phyloP scores from a whole-genome alignment of 37 sponge, comb jelly and placozoan genomes.

The Ephydatia muelleri region DNA sequence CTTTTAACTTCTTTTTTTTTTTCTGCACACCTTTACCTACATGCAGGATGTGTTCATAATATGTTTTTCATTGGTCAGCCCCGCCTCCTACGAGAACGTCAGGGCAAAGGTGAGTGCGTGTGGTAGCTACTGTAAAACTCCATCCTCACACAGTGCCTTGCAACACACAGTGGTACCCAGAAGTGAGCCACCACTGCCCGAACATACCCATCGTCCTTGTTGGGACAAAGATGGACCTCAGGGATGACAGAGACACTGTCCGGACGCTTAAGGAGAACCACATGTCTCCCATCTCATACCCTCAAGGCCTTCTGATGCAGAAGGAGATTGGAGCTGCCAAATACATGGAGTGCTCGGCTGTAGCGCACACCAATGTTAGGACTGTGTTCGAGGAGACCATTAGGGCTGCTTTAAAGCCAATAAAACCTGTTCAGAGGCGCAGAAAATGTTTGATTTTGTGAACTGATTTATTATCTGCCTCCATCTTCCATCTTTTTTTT shows the following conservation, averaged over 20 bases:
- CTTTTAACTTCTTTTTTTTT: too few species aligned
- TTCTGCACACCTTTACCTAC: too few species aligned
- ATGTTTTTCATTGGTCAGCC: slow-evolving; percentile 56
- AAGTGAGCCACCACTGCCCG: slow-evolving; percentile 60
- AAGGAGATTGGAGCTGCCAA: slow-evolving; percentile 54
- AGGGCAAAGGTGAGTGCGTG: too few species aligned
- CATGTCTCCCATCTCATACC: slow-evolving; percentile 29
- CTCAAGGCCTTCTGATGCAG: slow-evolving; percentile 33
- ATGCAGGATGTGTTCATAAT: slow-evolving; percentile 55
- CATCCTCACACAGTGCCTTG: too few species aligned
- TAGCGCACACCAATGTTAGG: slow-evolving; percentile 39
- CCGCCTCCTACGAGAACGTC: too few species aligned
- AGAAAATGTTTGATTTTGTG: too few species aligned
- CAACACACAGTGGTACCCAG: slow-evolving; percentile 24
- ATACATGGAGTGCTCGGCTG: slow-evolving; percentile 66
- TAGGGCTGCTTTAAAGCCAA: slow-evolving; percentile 13
- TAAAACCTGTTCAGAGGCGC: too few species aligned
- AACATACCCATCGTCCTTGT: slow-evolving; percentile 57
- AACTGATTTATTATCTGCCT: too few species aligned
- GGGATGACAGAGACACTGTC: slow-evolving; percentile 54
- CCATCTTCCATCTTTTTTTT: too few species aligned
- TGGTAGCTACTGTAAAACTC: too few species aligned
- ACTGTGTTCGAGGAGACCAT: slow-evolving; percentile 21
- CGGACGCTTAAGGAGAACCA: slow-evolving; percentile 36
- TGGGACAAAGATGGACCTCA: slow-evolving; percentile 57